Evolutionary conservation across 2,797 vertebrate genomes (phyloP), one percentile per base, ranked within the genome.

Genomic region (Periophthalmus magnuspinnatus): DNA sequence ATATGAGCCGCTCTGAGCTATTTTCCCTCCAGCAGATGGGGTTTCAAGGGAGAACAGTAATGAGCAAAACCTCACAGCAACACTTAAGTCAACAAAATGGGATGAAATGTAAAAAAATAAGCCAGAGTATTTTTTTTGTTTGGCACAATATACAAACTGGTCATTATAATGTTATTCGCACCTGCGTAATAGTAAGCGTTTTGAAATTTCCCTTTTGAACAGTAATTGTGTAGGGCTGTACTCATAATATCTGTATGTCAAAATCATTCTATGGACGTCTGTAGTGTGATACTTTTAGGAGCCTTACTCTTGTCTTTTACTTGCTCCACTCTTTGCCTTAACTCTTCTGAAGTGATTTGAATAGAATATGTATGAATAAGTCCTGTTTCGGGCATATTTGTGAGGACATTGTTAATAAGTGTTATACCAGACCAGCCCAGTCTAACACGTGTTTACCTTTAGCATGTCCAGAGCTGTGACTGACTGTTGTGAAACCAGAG

Each of bases 401-500:
- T 13, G 38, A 13, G 3, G 11, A 11, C 38, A 41, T 41, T 41
- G 11, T 14, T 57, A 13, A 58, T 28, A 58, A 58, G 6, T 17
- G 32, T 55, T 4, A 0, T 58, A 28, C 24, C 16, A 58, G 16
- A n/a, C 32, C 58, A 34, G 9, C 61, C 36, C 6, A 60, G 33
- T 8, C 36, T 47, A 17, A 28, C 22, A 24, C 21, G 19, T 47
- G 61, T 64, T 64, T 24, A 47, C 13, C 38, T 47, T 38, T 62
- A 4, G n/a, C 65, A 54, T 60, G 74, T 6, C 50, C 73, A 59
- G 2, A 33, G 67, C 75, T 5, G 71, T 41, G 67, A 66, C 71
- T 79, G 59, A 66, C 78, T 69, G 78, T 60, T 54, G 58, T 76
- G 69, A 78, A 64, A 54, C 62, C 58, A 72, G 72, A 11, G 32